Evolutionary conservation across 2,113 vertebrate species (phyloP).

Genomic region (Hypanus sabinus): DNA sequence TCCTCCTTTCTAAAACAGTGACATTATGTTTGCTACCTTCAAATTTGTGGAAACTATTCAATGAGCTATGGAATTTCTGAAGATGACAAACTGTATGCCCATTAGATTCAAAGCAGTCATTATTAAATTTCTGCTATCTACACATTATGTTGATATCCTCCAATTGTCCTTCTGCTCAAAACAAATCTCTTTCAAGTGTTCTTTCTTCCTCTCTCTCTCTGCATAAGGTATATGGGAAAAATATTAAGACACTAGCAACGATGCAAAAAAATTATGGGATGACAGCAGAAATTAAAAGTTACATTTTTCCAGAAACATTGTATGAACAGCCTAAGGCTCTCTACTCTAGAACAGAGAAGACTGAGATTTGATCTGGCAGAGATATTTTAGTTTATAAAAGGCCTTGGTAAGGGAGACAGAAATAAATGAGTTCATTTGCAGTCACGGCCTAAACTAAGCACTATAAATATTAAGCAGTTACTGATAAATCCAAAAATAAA

Average conservation of each 20-base stretch:
- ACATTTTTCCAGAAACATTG: neutral
- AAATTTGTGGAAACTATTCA: too few relatives aligned
- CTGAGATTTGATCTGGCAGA: neutral
- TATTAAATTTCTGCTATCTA: neutral
- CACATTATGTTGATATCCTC: neutral
- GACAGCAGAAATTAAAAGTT: neutral
- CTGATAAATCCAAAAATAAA: neutral
- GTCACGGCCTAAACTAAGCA: neutral
- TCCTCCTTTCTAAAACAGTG: too few relatives aligned
- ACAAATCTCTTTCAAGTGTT: neutral
- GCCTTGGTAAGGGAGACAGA: neutral
- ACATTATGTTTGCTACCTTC: too few relatives aligned
- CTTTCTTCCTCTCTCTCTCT: neutral
- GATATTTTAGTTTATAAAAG: neutral
- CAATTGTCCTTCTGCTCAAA: neutral
- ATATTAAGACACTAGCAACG: neutral
- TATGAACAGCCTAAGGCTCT: neutral
- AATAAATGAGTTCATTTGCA: neutral
- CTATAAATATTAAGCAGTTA: neutral
- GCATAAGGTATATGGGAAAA: neutral
- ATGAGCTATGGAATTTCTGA: too few relatives aligned
- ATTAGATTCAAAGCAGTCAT: neutral
- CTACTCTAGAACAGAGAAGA: neutral
- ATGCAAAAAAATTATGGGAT: neutral
- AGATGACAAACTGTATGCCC: too few relatives aligned